A percentile compares a stretch with the other conserved stretches of the same genome.
phyloP scores from a whole-genome alignment of 2,888 invertebrate genomes.

The Amiota communis region DNA sequence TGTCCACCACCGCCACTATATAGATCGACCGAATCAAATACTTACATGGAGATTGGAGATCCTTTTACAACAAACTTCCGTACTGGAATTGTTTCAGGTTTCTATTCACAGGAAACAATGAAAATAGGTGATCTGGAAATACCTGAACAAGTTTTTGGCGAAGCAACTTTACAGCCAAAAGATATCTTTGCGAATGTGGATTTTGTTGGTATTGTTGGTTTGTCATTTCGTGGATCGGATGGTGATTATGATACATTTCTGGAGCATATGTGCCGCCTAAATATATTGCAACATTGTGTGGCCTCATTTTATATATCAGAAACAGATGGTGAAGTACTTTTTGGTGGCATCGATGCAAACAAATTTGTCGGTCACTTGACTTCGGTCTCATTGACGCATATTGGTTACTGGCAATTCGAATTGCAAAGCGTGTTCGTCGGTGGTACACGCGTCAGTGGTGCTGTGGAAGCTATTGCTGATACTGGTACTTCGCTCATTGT shows the following conservation, averaged over 20 bases:
- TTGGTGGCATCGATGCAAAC: slow-evolving; percentile 46
- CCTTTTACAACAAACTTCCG: slow-evolving; percentile 93
- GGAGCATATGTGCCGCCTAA: slow-evolving; percentile 39
- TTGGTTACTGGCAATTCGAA: slow-evolving; percentile 45
- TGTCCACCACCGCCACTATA: slow-evolving; percentile 78
- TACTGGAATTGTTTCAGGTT: slow-evolving; percentile 94
- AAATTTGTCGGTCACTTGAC: slow-evolving; percentile 42
- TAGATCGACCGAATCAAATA: slow-evolving; percentile 84
- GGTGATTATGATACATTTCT: slow-evolving; percentile 49
- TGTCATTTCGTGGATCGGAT: slow-evolving; percentile 42
- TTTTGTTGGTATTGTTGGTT: slow-evolving; percentile 54
- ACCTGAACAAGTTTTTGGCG: slow-evolving; percentile 43
- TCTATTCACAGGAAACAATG: slow-evolving; percentile 90
- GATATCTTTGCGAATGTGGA: slow-evolving; percentile 34
- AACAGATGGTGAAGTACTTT: slow-evolving; percentile 48
- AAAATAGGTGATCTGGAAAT: slow-evolving; percentile 77
- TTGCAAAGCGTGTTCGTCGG: slow-evolving; percentile 40
- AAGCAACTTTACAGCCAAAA: slow-evolving; percentile 41
- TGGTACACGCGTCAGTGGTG: not conserved
- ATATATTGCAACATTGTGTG: slow-evolving; percentile 37
- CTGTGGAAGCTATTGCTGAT: slow-evolving; percentile 44
- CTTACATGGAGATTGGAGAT: slow-evolving; percentile 90
- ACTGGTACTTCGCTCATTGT: slow-evolving; percentile 53
- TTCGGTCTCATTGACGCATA: slow-evolving; percentile 42
- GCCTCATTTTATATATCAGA: slow-evolving; percentile 49